Conservation (phyloP, 1,140 invertebrate species). For the Heterodera carotae region DNA sequence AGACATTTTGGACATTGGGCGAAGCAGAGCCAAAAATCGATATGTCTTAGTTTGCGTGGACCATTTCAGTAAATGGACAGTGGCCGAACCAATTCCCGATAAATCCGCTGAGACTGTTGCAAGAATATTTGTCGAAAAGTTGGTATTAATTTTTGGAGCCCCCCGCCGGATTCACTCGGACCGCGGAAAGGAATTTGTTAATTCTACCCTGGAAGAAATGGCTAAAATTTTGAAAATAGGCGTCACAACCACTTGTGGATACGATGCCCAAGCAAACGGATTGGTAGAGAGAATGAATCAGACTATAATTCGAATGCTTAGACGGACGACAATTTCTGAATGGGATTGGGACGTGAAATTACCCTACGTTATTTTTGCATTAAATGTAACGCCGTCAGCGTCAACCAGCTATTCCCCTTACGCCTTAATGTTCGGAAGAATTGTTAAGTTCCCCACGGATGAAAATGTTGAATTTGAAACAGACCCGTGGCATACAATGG, state of each 20-base stretch:
- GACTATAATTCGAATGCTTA: constrained; percentile 16
- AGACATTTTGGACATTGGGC: constrained; percentile 9
- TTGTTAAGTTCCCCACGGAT: not conserved
- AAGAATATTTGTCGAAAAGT: constrained; percentile 3
- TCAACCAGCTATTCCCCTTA: constrained; percentile 1
- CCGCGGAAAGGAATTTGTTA: constrained; percentile 13
- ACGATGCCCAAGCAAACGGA: constrained; percentile 11
- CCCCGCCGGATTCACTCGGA: constrained; percentile 8
- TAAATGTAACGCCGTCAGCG: not conserved
- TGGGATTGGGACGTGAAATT: constrained; percentile 8
- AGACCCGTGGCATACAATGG: not conserved
- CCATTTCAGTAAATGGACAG: constrained; percentile 9
- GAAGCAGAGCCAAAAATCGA: not conserved
- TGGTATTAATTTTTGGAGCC: constrained; percentile 9
- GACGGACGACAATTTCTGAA: constrained; percentile 1
- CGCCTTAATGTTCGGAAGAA: not conserved
- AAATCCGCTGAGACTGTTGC: constrained; percentile 9
- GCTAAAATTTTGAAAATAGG: not conserved
- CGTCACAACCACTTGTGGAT: not conserved
- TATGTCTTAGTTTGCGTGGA: not conserved
- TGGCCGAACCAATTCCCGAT: constrained; percentile 3
- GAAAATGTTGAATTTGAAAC: not conserved
- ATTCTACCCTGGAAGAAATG: not conserved
- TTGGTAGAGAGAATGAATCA: not conserved
- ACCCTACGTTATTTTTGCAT: constrained; percentile 9